Evolutionary conservation across 2,888 invertebrate genomes (phyloP), one percentile per base, ranked within the genome.

Genomic region (Teleogryllus oceanicus): DNA sequence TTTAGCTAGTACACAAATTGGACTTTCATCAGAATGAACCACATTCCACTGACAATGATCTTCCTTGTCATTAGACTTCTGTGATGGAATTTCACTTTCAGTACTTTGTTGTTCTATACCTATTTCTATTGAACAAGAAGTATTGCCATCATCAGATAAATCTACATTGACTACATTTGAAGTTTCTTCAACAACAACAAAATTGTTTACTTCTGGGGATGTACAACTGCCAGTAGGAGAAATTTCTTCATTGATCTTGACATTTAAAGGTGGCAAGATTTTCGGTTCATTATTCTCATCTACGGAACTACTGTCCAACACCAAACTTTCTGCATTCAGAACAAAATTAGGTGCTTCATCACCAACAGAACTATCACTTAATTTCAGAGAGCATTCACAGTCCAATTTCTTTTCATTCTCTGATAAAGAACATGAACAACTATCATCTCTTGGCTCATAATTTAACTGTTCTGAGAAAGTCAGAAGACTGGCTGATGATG

Each of bases 131-230:
- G 62, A 62, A 62, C 62, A 62, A 18, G 62, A 62, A 62, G 16
- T 62, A 62, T 62, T 62, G 62, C 62, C 62, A 18, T 62, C 62
- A 62, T 62, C 62, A n/a, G 62, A 62, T 62, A 62, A 18, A n/a
- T n/a, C 62, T 18, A 62, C 13, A 8, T 62, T 62, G 37, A 4
- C 37, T 62, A 62, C 62, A n/a, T 62, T 62, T 62, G 62, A 62
- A 62, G 62, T n/a, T 62, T 62, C 62, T 62, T 62, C 62, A 62
- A 62, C n/a, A n/a, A 62, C 16, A 13, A 62, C 62, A 62, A 62
- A 62, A 62, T 62, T 62, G n/a, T n/a, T 62, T 37, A 37, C 37
- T 18, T 62, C 62, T 18, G 62, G 62, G n/a, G 62, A 62, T 18
- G 62, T n/a, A 62, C 62, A 62, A 62, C 62, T 62, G 62, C 5